These are phyloP conservation scores for Sisor rabdophorus DNA, from an alignment of 2,113 vertebrate species.

Conservation along the genomic window DNA sequence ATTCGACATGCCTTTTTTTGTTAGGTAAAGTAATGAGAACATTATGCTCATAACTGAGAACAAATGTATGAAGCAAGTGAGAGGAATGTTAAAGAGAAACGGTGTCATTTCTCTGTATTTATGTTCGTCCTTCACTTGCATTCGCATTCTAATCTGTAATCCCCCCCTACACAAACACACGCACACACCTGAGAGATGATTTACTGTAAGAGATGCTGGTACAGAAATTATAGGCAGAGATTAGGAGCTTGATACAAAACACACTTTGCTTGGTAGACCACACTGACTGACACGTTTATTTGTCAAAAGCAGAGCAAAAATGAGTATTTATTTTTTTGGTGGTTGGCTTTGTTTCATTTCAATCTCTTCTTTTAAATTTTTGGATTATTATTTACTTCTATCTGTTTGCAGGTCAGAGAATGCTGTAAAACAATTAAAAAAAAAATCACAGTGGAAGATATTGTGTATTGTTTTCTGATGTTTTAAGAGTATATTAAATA, in stretches of 20 bases:
- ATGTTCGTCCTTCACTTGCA: slow-evolving; percentile 43
- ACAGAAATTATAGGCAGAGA: slow-evolving; percentile 32
- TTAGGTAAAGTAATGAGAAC: slow-evolving; percentile 19
- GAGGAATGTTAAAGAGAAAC: slow-evolving; percentile 14
- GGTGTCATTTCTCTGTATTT: slow-evolving; percentile 33
- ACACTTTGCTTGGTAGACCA: slow-evolving; percentile 70
- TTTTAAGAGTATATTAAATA: slow-evolving; percentile 74
- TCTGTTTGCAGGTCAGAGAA: slow-evolving; percentile 99
- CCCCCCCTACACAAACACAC: background rate
- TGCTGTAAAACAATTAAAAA: slow-evolving; percentile 63
- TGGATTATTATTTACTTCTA: slow-evolving; percentile 75
- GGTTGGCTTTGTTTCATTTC: slow-evolving; percentile 69
- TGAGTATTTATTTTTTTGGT: slow-evolving; percentile 77
- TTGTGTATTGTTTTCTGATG: slow-evolving; percentile 74
- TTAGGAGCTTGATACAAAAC: slow-evolving; percentile 11
- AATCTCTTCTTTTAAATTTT: slow-evolving; percentile 55
- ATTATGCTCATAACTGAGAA: slow-evolving; percentile 35
- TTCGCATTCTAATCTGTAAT: slow-evolving; percentile 25
- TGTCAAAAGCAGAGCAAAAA: slow-evolving; percentile 75
- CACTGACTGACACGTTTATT: slow-evolving; percentile 72
- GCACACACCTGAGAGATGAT: slow-evolving; percentile 36
- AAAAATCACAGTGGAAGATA: slow-evolving; percentile 55
- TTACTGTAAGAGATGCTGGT: slow-evolving; percentile 34
- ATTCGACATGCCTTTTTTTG: slow-evolving; percentile 34
- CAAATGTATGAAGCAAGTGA: slow-evolving; percentile 34